Evolutionary conservation across 2,797 vertebrate species (phyloP), one percentile per base, ranked within the genome.

Genomic region (Sebastes melanostomus): DNA sequence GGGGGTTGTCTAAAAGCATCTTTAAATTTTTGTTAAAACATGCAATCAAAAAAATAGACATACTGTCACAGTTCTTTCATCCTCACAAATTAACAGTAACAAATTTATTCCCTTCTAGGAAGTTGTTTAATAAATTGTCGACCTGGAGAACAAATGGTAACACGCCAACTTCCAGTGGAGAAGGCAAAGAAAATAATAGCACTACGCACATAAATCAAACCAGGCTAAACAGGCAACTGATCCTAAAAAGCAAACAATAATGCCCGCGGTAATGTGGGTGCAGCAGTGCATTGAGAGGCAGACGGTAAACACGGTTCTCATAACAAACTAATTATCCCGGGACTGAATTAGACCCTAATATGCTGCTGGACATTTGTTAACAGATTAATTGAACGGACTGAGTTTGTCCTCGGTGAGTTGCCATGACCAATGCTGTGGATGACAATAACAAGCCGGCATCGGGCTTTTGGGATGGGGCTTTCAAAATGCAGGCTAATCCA

Each of bases 271-370:
- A 86, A 89, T 86, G 80, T 62, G 81, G 70, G 73, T 66, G 84
- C 88, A 87, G 69, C 75, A 55, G 84, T 79, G 91, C 92, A 77
- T 70, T 82, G 81, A 86, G 66, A 82, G 63, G 72, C 70, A 38
- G 75, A 81, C 25, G 4, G 71, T 87, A 86, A 88, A 90, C 77
- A 76, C 68, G 14, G 62, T 86, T 61, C 65, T 75, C 83, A 82
- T 85, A 74, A 86, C 69, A 70, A 89, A 85, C 59, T 85, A 82
- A 89, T 90, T 88, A 91, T 74, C 59, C 78, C 8, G 34, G 60
- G 75, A 76, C 82, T 80, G 72, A 90, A 83, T 89, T 74, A 78
- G 73, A 80, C 46, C 12, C 36, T 75, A 82, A 84, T 82, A 81
- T 66, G 62, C 65, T 83, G 82, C 79, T 69, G 77, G 83, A 88